A percentile compares a stretch with the other conserved stretches of the same genome.
These are phyloP conservation scores for Tringa solitaria DNA, from an alignment of 2,113 vertebrate species.

Conservation along the genomic window DNA sequence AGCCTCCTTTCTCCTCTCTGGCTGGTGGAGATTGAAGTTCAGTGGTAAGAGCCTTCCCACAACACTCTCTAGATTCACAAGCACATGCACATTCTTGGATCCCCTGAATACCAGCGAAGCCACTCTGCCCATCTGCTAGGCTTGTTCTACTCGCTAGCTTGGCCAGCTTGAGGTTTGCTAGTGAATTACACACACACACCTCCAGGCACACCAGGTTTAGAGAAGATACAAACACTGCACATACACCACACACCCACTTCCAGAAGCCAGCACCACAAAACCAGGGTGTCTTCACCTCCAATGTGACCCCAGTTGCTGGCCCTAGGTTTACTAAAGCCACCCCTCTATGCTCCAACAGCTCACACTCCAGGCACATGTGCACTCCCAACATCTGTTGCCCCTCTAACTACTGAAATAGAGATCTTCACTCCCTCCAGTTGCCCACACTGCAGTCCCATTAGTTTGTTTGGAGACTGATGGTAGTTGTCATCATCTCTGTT, in stretches of 20 bases:
- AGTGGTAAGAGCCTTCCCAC: background rate
- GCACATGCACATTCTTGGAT: background rate
- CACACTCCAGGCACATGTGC: background rate
- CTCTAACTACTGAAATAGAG: background rate
- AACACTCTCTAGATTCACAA: background rate
- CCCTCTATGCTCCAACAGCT: background rate
- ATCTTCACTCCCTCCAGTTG: accelerated
- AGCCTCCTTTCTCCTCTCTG: background rate
- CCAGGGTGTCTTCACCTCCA: too few relatives aligned
- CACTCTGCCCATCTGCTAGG: background rate
- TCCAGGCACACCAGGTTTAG: background rate
- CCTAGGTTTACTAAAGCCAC: background rate
- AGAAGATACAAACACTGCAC: background rate
- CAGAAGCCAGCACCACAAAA: too few relatives aligned
- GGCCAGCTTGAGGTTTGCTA: background rate
- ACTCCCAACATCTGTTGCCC: background rate
- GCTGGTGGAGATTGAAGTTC: background rate
- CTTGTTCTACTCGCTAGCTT: background rate
- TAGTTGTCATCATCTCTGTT: background rate
- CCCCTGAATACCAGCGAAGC: too few relatives aligned
- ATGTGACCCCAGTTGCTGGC: background rate
- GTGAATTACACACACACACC: background rate
- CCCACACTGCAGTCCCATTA: background rate
- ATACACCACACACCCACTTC: background rate
- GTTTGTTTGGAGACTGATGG: background rate